Evolutionary conservation across 2,113 vertebrate species (phyloP).

Genomic region (Mastomys coucha): DNA sequence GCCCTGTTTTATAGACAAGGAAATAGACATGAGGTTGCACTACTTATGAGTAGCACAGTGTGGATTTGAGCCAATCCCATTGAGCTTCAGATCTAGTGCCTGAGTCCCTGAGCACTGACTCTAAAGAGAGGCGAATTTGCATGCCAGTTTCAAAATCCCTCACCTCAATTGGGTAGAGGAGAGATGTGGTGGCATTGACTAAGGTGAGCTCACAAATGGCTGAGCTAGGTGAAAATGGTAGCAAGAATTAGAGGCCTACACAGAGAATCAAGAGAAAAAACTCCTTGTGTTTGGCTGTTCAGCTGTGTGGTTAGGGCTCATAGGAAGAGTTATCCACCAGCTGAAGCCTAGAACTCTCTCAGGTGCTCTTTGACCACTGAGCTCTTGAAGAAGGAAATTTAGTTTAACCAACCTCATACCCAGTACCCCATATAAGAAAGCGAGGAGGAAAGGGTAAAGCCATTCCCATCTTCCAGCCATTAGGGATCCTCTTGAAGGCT

Average conservation of each 20-base stretch:
- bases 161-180: not conserved
- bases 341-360: not conserved
- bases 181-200: not conserved
- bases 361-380: constrained; percentile 20
- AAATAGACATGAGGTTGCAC: not conserved
- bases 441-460: not conserved
- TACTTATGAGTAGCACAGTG: not conserved
- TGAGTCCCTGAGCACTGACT: not conserved
- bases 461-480: not conserved
- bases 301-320: not conserved
- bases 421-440: not conserved
- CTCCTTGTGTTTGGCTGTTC: not conserved
- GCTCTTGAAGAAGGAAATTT: not conserved
- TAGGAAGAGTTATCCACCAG: not conserved
- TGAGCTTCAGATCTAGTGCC: not conserved
- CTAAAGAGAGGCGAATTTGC: constrained; percentile 19
- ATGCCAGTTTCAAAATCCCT: not conserved
- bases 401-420: not conserved
- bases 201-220: constrained; percentile 12
- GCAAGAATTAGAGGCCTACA: not conserved
- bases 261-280: not conserved
- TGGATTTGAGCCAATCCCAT: not conserved
- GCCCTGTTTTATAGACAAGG: not conserved
- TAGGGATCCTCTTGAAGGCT: not conserved
- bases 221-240: not conserved